Evolutionary conservation across 2,113 vertebrate species (phyloP), one percentile per base, ranked within the genome.

Genomic region (Pluvianellus socialis): DNA sequence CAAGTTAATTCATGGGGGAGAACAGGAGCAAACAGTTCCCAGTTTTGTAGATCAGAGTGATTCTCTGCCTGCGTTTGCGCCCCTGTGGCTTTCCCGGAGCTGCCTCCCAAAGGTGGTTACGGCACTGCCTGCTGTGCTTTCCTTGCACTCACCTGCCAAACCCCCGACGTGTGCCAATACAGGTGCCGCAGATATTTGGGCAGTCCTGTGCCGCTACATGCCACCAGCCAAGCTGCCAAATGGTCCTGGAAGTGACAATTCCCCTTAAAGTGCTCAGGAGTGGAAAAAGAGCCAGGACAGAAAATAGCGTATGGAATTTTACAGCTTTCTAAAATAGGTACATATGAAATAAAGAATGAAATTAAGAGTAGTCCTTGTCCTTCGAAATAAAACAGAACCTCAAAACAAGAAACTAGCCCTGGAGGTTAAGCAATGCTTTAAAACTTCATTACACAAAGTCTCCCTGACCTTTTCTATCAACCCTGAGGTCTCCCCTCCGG

Each of bases 401-500:
- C 58, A 11, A 77, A 91, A 52, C 22, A 70, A 86, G 56, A 50
- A 72, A 73, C 56, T 9, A 56, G 50, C 32, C 72, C 79, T 50
- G 61, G 67, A 83, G 73, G 70, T 86, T 76, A 35, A 66, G 53
- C 79, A 97, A 79, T 14, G 26, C 75, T 94, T 95, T 88, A 70
- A 88, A 73, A 72, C 12, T 59, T 83, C 55, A 53, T 30, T 45
- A 65, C 27, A 35, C 40, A 40, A 71, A 90, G 18, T 20, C 72
- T 73, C 44, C 30, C 79, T 73, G 68, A 80, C 49, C 40, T 77
- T 77, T 77, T 44, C 12, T 22, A 74, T 4, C 68, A 85, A 14
- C 28, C 50, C 73, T 14, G 33, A 58, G 61, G 45, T 73, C 45
- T 86, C 71, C 66, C 42, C 67, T 84, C 53, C 23, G 26, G 70